Conservation (phyloP, 1,140 invertebrate genomes). For the Brachionus manjavacas region DNA sequence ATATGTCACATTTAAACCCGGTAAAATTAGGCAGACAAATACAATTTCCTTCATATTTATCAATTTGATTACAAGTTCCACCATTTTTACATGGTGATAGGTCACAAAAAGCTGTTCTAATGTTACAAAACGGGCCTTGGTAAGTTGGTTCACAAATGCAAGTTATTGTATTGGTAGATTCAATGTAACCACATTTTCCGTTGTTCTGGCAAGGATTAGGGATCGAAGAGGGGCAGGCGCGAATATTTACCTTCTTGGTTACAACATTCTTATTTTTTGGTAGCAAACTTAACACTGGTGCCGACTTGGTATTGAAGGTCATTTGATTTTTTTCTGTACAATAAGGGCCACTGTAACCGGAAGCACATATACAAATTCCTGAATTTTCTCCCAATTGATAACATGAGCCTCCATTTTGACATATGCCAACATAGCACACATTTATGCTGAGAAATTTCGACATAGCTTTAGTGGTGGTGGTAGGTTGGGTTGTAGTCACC, state of each 20-base stretch:
- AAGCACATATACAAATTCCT: not conserved
- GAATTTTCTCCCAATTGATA: not conserved
- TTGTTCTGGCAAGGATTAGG: slow-evolving; percentile 39
- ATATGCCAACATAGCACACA: slow-evolving; percentile 29
- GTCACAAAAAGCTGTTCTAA: slow-evolving; percentile 31
- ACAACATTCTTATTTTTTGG: not conserved
- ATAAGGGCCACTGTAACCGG: slow-evolving; percentile 4
- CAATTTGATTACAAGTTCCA: slow-evolving; percentile 43
- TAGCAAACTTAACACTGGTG: not conserved
- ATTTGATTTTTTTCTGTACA: not conserved
- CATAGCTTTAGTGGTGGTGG: not conserved
- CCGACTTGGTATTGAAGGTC: not conserved
- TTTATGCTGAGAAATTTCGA: not conserved
- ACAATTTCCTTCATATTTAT: not conserved
- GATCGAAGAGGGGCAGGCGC: not conserved
- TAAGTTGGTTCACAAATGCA: slow-evolving; percentile 70
- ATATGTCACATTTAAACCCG: slow-evolving; percentile 32
- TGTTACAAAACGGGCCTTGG: slow-evolving; percentile 48
- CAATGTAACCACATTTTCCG: slow-evolving; percentile 8
- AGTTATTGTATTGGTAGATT: slow-evolving; percentile 29
- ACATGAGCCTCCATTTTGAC: slow-evolving; percentile 27
- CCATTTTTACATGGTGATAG: slow-evolving; percentile 45
- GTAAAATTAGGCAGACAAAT: slow-evolving; percentile 17
- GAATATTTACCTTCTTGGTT: slow-evolving; percentile 11
- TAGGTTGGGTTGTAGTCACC: not conserved